Conservation (phyloP, 2,888 invertebrate genomes). For the Embidobia sp. region DNA sequence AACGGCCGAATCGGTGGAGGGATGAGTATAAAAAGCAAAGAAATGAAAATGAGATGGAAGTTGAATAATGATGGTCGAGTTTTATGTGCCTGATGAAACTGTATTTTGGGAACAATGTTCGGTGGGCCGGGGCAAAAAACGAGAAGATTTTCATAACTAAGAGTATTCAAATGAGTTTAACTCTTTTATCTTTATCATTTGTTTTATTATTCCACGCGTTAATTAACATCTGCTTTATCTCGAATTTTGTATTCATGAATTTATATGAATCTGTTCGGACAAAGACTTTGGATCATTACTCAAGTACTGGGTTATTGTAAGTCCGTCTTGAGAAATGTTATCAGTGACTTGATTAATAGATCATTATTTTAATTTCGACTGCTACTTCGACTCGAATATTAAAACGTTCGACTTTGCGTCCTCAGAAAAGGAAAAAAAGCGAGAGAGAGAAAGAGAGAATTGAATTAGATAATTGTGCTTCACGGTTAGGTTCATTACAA, state of each 20-base stretch:
- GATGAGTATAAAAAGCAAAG: constrained; percentile 19
- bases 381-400: no score
- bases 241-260: constrained; percentile 25
- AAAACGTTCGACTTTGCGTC: no score
- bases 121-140: constrained; percentile 3
- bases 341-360: constrained; percentile 16
- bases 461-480: constrained; percentile 1
- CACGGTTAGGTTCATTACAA: constrained; percentile 15
- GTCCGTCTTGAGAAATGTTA: constrained; percentile 4
- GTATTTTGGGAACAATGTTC: constrained; percentile 39
- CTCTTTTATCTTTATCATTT: constrained; percentile 35
- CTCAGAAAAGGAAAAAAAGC: no score
- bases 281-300: constrained; percentile 1
- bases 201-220: constrained; percentile 26
- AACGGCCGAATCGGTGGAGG: no score
- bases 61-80: constrained; percentile 52
- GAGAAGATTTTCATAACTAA: constrained; percentile 39
- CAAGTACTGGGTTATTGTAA: not conserved
- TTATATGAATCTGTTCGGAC: constrained; percentile 7
- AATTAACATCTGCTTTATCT: constrained; percentile 35
- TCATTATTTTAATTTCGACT: not conserved
- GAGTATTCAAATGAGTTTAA: constrained; percentile 29
- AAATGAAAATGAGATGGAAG: constrained; percentile 32
- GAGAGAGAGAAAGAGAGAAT: no score
- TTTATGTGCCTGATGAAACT: constrained; percentile 55